Conservation (phyloP, 2,113 vertebrate genomes). For the Myrmecobius fasciatus region DNA sequence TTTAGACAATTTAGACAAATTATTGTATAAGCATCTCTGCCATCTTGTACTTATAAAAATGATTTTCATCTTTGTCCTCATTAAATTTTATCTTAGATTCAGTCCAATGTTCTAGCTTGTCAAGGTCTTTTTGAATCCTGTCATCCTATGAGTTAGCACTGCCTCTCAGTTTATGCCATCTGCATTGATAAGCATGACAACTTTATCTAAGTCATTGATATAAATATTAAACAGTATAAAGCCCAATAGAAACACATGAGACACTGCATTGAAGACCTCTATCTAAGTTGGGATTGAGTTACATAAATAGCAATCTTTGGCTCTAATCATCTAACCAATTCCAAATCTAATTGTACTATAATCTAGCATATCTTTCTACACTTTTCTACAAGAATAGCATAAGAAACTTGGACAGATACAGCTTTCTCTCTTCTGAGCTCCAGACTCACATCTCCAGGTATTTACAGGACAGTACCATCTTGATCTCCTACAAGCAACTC, state of each 20-base stretch:
- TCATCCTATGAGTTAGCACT: background rate
- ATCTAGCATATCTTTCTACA: background rate
- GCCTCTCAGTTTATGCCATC: background rate
- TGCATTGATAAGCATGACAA: background rate
- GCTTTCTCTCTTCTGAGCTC: background rate
- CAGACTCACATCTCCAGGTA: background rate
- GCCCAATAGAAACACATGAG: background rate
- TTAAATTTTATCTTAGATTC: background rate
- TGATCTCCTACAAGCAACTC: background rate
- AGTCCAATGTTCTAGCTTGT: background rate
- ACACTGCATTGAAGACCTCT: background rate
- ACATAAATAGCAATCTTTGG: background rate
- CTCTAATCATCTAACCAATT: background rate
- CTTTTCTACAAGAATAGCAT: background rate
- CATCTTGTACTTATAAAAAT: background rate
- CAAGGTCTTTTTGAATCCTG: background rate
- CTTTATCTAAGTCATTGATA: background rate
- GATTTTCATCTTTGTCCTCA: background rate
- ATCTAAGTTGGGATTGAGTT: background rate
- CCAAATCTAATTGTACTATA: background rate
- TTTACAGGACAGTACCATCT: background rate
- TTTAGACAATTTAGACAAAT: background rate
- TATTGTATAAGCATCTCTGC: background rate
- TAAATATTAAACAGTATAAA: background rate
- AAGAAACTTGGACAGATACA: background rate